phyloP scores from a whole-genome alignment of 2,888 invertebrate species.

The Hyposoter dolosus region DNA sequence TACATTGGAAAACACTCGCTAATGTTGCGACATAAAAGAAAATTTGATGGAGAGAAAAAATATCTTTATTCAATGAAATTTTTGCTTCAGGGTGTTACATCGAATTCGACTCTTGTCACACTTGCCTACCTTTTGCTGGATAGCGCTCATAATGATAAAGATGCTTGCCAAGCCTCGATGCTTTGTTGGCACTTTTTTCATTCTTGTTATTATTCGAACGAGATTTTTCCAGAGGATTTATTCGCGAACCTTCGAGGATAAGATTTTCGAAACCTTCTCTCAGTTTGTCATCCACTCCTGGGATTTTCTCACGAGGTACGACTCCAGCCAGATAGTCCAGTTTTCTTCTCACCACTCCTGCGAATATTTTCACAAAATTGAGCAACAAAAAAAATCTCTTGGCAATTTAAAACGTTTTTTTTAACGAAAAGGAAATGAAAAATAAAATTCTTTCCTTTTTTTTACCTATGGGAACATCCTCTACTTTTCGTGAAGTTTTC shows the following conservation, averaged over 20 bases:
- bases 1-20: constrained; percentile 16
- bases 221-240: constrained; percentile 38
- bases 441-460: not conserved
- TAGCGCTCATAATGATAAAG: constrained; percentile 68
- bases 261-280: constrained; percentile 44
- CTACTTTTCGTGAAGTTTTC: constrained; percentile 1
- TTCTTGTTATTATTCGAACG: constrained; percentile 19
- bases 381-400: not conserved
- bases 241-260: constrained; percentile 53
- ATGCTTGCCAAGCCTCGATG: constrained; percentile 40
- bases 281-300: constrained; percentile 52
- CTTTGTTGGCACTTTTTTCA: constrained; percentile 53
- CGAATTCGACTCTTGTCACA: constrained; percentile 37
- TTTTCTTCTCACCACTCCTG: constrained; percentile 71
- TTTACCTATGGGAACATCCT: constrained; percentile 46
- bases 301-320: constrained; percentile 64
- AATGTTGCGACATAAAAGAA: not conserved
- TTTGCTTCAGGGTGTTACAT: constrained; percentile 35
- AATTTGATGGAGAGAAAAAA: not conserved
- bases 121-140: constrained; percentile 71
- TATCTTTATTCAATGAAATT: constrained; percentile 46
- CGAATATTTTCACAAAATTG: constrained; percentile 3
- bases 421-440: not conserved
- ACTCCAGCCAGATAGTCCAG: constrained; percentile 72
- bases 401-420: not conserved